A percentile compares a stretch with the other conserved stretches of the same genome.
Evolutionary conservation across 2,888 invertebrate species (phyloP).

Genomic region (Tholera decimalis): DNA sequence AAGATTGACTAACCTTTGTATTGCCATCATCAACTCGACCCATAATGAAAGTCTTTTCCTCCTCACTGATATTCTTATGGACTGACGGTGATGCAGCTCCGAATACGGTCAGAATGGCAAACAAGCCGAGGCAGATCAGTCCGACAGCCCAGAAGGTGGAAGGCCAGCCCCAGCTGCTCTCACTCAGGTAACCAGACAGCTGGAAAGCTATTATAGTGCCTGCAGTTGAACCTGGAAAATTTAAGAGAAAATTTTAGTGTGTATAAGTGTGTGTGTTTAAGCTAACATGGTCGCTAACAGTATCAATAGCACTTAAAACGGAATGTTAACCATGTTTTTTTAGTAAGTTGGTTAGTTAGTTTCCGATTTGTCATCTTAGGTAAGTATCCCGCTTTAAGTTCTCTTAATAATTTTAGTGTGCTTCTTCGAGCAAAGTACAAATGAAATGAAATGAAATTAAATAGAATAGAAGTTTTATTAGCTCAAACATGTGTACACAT

Average conservation of each 20-base stretch:
- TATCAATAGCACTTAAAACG: too few species aligned
- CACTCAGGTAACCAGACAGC: conserved; percentile 92
- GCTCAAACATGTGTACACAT: too few species aligned
- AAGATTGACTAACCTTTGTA: conserved; percentile 60
- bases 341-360: too few species aligned
- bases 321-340: too few species aligned
- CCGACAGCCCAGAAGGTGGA: conserved; percentile 93
- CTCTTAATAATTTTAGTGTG: too few species aligned
- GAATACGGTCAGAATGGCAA: conserved; percentile 81
- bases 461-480: too few species aligned
- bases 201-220: conserved; percentile 93
- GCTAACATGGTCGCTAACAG: too few species aligned
- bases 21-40: conserved; percentile 65
- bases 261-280: too few species aligned
- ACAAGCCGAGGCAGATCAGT: conserved; percentile 86
- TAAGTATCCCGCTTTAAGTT: too few species aligned
- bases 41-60: conserved; percentile 87
- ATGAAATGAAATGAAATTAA: too few species aligned
- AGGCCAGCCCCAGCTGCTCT: conserved; percentile 92
- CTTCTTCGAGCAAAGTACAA: too few species aligned
- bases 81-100: conserved; percentile 87
- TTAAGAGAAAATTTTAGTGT: background rate
- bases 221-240: conserved; percentile 90
- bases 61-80: conserved; percentile 83
- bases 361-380: too few species aligned